Evolutionary conservation across 2,888 invertebrate species (phyloP).

Genomic region (Zygothrica quintamaculata): DNA sequence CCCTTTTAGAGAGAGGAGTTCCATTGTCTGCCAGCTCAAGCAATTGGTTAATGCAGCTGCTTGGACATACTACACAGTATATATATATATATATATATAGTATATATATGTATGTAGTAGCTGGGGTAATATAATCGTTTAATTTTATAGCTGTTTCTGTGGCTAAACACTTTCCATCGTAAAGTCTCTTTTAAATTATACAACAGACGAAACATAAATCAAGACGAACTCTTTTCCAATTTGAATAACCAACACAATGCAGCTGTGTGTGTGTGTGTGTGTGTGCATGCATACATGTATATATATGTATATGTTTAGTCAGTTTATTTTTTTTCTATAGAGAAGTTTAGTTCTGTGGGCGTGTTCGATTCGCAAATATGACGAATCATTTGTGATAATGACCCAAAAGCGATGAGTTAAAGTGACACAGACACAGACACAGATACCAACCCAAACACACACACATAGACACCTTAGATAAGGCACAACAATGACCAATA

Average conservation of each 20-base stretch:
- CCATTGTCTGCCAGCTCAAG: not conserved
- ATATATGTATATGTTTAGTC: not conserved
- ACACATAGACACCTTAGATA: constrained; percentile 4
- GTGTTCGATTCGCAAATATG: constrained; percentile 19
- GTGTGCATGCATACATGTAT: constrained; percentile 3
- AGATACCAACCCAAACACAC: constrained; percentile 12
- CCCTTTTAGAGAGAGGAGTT: constrained; percentile 6
- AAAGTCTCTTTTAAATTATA: constrained; percentile 58
- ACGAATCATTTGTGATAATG: constrained; percentile 42
- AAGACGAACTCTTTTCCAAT: constrained; percentile 52
- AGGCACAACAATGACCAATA: constrained; percentile 2
- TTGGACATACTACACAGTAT: not conserved
- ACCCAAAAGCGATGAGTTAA: constrained; percentile 45
- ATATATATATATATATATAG: not conserved
- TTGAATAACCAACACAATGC: constrained; percentile 29
- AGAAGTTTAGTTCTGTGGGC: too few relatives aligned
- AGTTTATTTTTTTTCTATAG: too few relatives aligned
- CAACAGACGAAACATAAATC: constrained; percentile 43
- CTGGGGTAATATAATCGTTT: constrained; percentile 7
- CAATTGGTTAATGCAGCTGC: constrained; percentile 12
- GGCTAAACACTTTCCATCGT: constrained; percentile 60
- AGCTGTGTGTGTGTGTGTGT: constrained; percentile 6
- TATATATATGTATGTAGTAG: not conserved
- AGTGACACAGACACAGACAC: constrained; percentile 37
- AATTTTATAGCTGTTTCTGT: constrained; percentile 3